Conservation (phyloP, 2,113 vertebrate genomes). For the Tamias sibiricus region DNA sequence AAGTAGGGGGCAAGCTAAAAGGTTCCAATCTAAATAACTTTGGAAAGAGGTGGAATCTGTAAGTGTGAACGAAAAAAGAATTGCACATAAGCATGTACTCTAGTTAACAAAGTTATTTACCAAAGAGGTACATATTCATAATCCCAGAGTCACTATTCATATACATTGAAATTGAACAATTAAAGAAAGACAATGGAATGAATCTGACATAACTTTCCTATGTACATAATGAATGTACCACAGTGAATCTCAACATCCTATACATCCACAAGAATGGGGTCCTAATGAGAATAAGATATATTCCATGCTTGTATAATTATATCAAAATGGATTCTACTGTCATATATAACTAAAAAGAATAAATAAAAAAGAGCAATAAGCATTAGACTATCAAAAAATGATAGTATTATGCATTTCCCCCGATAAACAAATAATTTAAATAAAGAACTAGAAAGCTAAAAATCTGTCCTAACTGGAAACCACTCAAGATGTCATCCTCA, state of each 20-base stretch:
- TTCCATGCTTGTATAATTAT: too few species aligned
- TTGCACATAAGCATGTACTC: background rate
- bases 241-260: too few species aligned
- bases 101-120: background rate
- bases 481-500: background rate
- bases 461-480: background rate
- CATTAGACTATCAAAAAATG: background rate
- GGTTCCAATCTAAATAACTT: background rate
- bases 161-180: background rate
- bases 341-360: too few species aligned
- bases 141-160: background rate
- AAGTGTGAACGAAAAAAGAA: background rate
- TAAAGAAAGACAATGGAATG: background rate
- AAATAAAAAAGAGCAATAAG: too few species aligned
- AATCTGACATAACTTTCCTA: too few species aligned
- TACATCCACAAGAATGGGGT: too few species aligned
- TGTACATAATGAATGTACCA: too few species aligned
- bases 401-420: background rate
- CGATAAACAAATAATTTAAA: background rate
- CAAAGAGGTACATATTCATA: background rate
- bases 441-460: slow-evolving; percentile 3
- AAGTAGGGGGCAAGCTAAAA: background rate
- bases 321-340: too few species aligned
- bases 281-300: too few species aligned
- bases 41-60: background rate